Conservation (phyloP, 2,113 vertebrate genomes). For the Phalacrocorax pelagicus region DNA sequence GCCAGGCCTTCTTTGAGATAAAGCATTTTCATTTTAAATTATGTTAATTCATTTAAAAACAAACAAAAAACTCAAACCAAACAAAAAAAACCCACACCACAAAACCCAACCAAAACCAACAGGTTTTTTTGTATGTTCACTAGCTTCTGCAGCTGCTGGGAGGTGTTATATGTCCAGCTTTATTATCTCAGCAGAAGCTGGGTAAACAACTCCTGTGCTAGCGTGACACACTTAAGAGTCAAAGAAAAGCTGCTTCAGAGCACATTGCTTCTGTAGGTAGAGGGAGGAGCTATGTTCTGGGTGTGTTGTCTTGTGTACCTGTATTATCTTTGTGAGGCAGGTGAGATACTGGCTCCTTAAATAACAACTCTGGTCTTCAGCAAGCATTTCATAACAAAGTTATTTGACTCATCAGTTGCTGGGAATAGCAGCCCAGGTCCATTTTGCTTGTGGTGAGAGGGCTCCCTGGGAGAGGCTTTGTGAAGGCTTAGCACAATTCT, state of each 20-base stretch:
- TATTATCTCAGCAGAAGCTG: background rate
- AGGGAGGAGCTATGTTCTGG: background rate
- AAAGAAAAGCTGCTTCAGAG: background rate
- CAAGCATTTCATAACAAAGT: background rate
- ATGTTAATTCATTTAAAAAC: background rate
- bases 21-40: background rate
- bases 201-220: background rate
- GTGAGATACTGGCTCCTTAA: slow-evolving; percentile 7
- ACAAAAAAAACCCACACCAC: background rate
- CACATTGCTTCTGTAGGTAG: background rate
- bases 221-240: background rate
- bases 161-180: background rate
- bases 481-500: background rate
- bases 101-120: background rate
- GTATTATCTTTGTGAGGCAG: background rate
- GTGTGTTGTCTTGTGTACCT: background rate
- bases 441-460: background rate
- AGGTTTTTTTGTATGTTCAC: background rate
- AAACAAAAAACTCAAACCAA: background rate
- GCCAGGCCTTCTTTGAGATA: background rate
- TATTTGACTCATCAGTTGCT: slow-evolving; percentile 43
- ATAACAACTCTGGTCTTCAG: slow-evolving; percentile 4
- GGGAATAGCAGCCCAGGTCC: slow-evolving; percentile 8
- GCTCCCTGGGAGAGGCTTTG: background rate
- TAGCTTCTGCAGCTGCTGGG: background rate